Evolutionary conservation across 2,888 invertebrate species (phyloP).

Genomic region (Bellardia pandia): DNA sequence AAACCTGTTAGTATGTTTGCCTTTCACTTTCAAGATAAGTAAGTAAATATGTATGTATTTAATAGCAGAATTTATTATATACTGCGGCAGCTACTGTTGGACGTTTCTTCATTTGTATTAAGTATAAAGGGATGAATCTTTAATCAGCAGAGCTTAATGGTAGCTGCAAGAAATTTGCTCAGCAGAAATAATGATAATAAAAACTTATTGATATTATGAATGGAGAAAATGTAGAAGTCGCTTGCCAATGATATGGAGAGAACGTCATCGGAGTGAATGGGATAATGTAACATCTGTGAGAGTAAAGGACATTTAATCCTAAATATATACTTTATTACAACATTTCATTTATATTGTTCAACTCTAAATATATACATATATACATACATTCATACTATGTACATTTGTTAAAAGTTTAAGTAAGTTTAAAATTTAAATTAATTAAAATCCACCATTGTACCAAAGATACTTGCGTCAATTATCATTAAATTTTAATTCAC

Average conservation of each 20-base stretch:
- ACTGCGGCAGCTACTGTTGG: slow-evolving; percentile 7
- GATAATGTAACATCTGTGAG: background rate
- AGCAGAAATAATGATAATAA: slow-evolving; percentile 25
- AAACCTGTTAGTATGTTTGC: background rate
- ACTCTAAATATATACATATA: background rate
- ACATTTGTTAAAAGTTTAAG: background rate
- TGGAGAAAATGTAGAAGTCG: background rate
- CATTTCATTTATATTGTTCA: background rate
- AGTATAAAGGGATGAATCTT: slow-evolving; percentile 20
- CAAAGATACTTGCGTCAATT: background rate
- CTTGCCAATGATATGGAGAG: background rate
- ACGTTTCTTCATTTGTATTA: slow-evolving; percentile 1
- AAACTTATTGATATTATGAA: slow-evolving; percentile 5
- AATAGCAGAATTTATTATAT: slow-evolving; percentile 31
- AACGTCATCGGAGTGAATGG: background rate
- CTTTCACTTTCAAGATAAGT: background rate
- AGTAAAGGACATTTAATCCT: background rate
- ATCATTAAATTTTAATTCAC: background rate
- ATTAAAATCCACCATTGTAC: background rate
- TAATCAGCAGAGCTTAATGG: slow-evolving; percentile 39
- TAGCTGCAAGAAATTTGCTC: slow-evolving; percentile 11
- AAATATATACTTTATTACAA: background rate
- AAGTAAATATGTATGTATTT: background rate
- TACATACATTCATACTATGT: too few relatives aligned
- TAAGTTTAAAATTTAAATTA: background rate